Evolutionary conservation across 2,888 invertebrate genomes (phyloP), one percentile per base, ranked within the genome.

Genomic region (Tenthredo notha): DNA sequence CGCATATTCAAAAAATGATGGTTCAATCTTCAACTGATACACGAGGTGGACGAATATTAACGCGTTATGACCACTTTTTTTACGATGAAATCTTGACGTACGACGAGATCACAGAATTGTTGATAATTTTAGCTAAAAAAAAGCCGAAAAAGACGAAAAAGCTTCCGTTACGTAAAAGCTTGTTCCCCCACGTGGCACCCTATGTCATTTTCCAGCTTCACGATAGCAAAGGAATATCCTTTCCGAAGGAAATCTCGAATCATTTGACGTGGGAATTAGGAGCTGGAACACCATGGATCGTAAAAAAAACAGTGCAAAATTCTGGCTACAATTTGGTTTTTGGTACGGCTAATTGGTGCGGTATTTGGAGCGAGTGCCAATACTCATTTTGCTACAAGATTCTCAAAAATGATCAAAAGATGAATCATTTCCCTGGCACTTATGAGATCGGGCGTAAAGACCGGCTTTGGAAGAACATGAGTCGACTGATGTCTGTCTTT

Each of bases 401-500:
- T 0, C 94, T 97, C 86, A 96, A 97, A 89, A 97, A 97, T 86
- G 97, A 96, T 85, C 98, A 98, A 93, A 99, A 98, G 94, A 96
- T 99, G 89, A 99, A 99, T 92, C 99, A 99, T 92, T 97, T 98
- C 92, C 98, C 99, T 0, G 99, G 98, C 1, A 98, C 98, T 5
- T 98, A 98, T 94, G 98, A 99, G 94, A 97, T 99, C 85, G 99
- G 99, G 0, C 95, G 98, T 43, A 99, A 99, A 92, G 98, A 99
- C 92, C 94, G 98, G 9, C 94, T 99, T 50, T 99, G 98, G 97
- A 95, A 96, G 85, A 98, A 97, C 91, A 94, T 97, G 5, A 96
- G 96, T 90, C 92, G 93, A 86, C 92, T 95, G 84, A 94, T 94
- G 84, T 88, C 91, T 0, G 95, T 94, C 87, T 94, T 94, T 85